A percentile compares a stretch with the other conserved stretches of the same genome.
Evolutionary conservation across 2,888 invertebrate genomes (phyloP).

Genomic region (Scaptomyza cyrtandrae): DNA sequence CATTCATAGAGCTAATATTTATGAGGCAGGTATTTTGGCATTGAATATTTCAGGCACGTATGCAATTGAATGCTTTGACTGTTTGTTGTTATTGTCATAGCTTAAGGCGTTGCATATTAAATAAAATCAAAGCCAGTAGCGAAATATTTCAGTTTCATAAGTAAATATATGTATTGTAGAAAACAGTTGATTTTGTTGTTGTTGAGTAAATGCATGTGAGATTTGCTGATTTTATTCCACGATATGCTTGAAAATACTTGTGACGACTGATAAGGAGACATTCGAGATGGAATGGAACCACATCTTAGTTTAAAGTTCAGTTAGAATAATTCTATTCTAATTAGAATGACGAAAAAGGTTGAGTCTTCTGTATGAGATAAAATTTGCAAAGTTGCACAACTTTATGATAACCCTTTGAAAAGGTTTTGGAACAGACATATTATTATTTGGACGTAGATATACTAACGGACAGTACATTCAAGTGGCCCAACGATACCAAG

Average conservation of each 20-base stretch:
- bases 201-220: slow-evolving; percentile 24
- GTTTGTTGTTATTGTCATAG: slow-evolving; percentile 38
- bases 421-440: neutral
- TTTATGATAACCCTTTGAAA: neutral
- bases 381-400: neutral
- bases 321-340: neutral
- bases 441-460: no score
- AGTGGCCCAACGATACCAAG: no score
- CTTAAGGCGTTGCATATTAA: slow-evolving; percentile 42
- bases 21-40: slow-evolving; percentile 52
- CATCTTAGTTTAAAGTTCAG: slow-evolving; percentile 34
- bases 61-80: slow-evolving; percentile 39
- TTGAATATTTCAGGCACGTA: slow-evolving; percentile 56
- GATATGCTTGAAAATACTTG: slow-evolving; percentile 14
- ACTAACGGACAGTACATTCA: no score
- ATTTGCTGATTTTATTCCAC: slow-evolving; percentile 23
- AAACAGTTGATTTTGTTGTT: slow-evolving; percentile 50
- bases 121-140: slow-evolving; percentile 22
- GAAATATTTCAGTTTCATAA: slow-evolving; percentile 33
- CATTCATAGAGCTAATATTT: slow-evolving; percentile 36
- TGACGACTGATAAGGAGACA: slow-evolving; percentile 45
- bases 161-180: slow-evolving; percentile 20
- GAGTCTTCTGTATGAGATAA: neutral
- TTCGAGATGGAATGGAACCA: slow-evolving; percentile 5
- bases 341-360: neutral